Conservation (phyloP, 1,140 invertebrate species). For the Dryas iulia region DNA sequence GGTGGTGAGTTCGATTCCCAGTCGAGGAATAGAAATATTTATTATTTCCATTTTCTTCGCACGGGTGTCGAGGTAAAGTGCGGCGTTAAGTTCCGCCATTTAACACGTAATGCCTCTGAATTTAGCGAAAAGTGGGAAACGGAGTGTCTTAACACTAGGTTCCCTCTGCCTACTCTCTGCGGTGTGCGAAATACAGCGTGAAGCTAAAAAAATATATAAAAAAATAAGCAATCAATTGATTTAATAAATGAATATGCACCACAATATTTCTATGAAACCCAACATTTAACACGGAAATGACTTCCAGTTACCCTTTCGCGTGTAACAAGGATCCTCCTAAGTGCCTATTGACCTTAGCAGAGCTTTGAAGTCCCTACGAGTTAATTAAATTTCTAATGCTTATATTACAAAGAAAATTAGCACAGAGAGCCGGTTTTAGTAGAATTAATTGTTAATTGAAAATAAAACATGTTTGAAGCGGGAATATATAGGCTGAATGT, state of each 20-base stretch:
- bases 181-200: too few relatives aligned
- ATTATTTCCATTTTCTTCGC: too few relatives aligned
- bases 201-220: not conserved
- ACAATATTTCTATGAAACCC: slow-evolving; percentile 14
- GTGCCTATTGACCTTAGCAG: slow-evolving; percentile 51
- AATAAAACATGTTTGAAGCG: slow-evolving; percentile 13
- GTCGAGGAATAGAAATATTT: too few relatives aligned
- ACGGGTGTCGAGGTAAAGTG: too few relatives aligned
- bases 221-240: not conserved
- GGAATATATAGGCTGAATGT: not conserved
- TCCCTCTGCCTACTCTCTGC: too few relatives aligned
- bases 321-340: slow-evolving; percentile 46
- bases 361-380: slow-evolving; percentile 50
- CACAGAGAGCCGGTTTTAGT: slow-evolving; percentile 37
- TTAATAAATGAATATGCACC: not conserved
- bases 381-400: slow-evolving; percentile 66
- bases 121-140: too few relatives aligned
- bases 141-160: too few relatives aligned
- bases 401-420: slow-evolving; percentile 65
- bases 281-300: slow-evolving; percentile 39
- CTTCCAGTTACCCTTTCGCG: slow-evolving; percentile 54
- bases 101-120: too few relatives aligned
- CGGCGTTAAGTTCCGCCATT: too few relatives aligned
- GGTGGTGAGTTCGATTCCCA: too few relatives aligned
- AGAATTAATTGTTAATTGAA: slow-evolving; percentile 24